Evolutionary conservation across 2,797 vertebrate genomes (phyloP).

Genomic region (Esox masquinongy): DNA sequence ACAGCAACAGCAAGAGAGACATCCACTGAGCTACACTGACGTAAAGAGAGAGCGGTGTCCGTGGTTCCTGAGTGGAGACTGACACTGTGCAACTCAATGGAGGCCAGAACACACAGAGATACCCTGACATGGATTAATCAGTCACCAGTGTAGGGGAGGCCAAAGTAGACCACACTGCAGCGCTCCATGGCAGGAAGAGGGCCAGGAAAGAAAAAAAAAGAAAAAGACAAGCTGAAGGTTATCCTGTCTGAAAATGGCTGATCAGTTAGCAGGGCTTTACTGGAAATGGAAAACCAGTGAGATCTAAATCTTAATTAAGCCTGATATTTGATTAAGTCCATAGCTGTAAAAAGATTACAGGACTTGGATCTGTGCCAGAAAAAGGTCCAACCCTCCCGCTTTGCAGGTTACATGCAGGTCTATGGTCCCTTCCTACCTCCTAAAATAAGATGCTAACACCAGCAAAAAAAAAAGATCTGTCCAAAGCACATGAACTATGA

Average conservation of each 20-base stretch:
- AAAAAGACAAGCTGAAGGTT: slow-evolving; percentile 53
- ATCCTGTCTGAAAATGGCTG: slow-evolving; percentile 23
- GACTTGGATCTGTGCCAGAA: no score
- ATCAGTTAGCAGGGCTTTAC: slow-evolving; percentile 2
- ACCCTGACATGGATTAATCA: slow-evolving; percentile 65
- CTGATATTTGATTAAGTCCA: no score
- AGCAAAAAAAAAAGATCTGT: no score
- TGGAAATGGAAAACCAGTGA: background rate
- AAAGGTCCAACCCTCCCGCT: no score
- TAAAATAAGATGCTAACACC: no score
- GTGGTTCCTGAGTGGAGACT: slow-evolving; percentile 63
- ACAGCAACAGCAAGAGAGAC: no score
- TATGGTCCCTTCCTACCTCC: no score
- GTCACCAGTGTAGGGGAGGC: slow-evolving; percentile 40
- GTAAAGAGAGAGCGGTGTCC: slow-evolving; percentile 22
- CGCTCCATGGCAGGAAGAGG: slow-evolving; percentile 30
- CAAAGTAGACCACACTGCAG: slow-evolving; percentile 2
- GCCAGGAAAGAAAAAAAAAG: no score
- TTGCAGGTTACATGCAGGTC: no score
- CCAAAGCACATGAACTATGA: no score
- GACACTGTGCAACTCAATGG: slow-evolving; percentile 70
- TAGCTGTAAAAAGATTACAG: no score
- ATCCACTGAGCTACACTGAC: no score
- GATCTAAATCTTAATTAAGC: background rate
- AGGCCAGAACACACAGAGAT: slow-evolving; percentile 54